phyloP scores from a whole-genome alignment of 1,140 invertebrate genomes.

The Ectropis grisescens region DNA sequence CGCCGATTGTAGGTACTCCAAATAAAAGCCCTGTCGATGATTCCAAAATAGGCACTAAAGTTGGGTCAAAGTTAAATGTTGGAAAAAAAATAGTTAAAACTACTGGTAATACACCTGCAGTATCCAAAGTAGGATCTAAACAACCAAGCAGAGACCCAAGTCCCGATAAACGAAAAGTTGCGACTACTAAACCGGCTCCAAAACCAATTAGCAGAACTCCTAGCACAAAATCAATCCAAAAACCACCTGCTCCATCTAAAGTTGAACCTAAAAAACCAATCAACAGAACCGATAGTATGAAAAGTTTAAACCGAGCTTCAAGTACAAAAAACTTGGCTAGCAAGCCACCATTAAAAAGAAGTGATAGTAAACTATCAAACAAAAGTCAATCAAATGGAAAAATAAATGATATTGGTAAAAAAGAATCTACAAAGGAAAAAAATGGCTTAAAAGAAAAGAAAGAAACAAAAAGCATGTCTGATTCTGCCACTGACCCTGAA shows the following conservation, averaged over 20 bases:
- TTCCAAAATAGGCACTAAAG: constrained; percentile 32
- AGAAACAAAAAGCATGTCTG: constrained; percentile 22
- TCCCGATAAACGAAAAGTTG: constrained; percentile 44
- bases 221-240: constrained; percentile 36
- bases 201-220: constrained; percentile 32
- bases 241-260: constrained; percentile 34
- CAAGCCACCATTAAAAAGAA: constrained; percentile 51
- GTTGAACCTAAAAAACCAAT: constrained; percentile 59
- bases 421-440: constrained; percentile 10
- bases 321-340: constrained; percentile 49
- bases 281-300: constrained; percentile 58
- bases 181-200: constrained; percentile 16
- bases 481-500: constrained; percentile 23
- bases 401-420: constrained; percentile 35
- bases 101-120: constrained; percentile 43
- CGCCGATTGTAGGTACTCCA: constrained; percentile 63
- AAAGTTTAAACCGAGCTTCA: constrained; percentile 44
- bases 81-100: constrained; percentile 37
- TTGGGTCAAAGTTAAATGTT: constrained; percentile 27
- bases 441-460: neutral
- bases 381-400: constrained; percentile 38
- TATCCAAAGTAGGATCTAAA: constrained; percentile 58
- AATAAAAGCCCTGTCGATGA: constrained; percentile 58
- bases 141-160: constrained; percentile 53
- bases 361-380: constrained; percentile 49